Percentiles rank a stretch among this genome's conserved stretches.
These are phyloP conservation scores for Sylvia borin DNA, from an alignment of 2,797 vertebrate species.

Conservation along the genomic window DNA sequence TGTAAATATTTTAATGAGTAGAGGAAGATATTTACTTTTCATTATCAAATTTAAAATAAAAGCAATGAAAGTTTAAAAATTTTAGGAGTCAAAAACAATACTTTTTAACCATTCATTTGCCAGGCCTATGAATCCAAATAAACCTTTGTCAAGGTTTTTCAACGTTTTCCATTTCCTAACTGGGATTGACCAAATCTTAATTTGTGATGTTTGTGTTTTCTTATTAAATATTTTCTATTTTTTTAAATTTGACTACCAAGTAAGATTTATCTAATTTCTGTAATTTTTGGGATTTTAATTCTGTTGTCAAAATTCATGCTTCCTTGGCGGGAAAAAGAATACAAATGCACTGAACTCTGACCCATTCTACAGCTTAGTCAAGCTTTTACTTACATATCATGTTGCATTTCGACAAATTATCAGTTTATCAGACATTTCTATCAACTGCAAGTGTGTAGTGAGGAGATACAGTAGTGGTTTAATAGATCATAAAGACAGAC, in stretches of 20 bases:
- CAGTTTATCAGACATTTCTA: neutral
- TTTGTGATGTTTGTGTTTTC: neutral
- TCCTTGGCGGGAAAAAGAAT: neutral
- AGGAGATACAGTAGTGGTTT: conserved; percentile 17
- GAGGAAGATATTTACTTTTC: neutral
- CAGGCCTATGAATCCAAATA: neutral
- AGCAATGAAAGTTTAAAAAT: neutral
- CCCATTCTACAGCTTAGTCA: neutral
- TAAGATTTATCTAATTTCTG: neutral
- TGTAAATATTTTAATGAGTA: neutral
- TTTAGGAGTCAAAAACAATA: neutral
- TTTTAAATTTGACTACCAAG: neutral
- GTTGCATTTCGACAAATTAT: neutral
- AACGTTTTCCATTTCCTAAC: neutral
- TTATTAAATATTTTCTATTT: neutral
- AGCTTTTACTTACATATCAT: neutral
- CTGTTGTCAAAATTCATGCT: neutral
- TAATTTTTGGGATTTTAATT: neutral
- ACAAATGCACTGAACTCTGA: neutral
- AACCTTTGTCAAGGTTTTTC: neutral
- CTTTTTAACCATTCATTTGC: neutral
- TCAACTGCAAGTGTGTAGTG: neutral
- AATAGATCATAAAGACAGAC: conserved; percentile 35
- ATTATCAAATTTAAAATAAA: neutral
- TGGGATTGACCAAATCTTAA: neutral